Percentiles rank a stretch among this genome's conserved stretches.
phyloP scores from a whole-genome alignment of 92 coral and sea anemone genomes.

The Palythoa caribaeorum region DNA sequence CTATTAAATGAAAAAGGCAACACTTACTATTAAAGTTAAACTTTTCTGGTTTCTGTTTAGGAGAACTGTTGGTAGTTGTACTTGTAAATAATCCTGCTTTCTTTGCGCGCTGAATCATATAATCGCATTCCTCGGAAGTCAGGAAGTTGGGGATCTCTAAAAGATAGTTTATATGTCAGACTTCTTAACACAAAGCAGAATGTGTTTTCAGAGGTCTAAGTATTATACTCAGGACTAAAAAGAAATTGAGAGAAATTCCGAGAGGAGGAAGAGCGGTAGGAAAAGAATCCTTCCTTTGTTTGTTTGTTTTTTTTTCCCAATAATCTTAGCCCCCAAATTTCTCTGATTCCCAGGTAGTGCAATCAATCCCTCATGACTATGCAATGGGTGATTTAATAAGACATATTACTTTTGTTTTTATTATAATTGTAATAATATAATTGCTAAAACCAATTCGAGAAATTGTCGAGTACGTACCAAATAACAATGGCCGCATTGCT shows the following conservation, averaged over 20 bases:
- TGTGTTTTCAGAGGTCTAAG: too few species aligned
- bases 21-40: conserved; percentile 29
- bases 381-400: too few species aligned
- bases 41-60: neutral
- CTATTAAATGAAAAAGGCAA: neutral
- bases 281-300: too few species aligned
- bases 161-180: neutral
- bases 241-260: too few species aligned
- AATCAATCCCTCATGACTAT: too few species aligned
- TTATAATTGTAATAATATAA: neutral
- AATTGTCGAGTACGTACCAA: neutral
- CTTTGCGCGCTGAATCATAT: conserved; percentile 66
- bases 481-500: conserved; percentile 34
- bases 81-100: conserved; percentile 68
- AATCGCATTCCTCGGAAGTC: conserved; percentile 77
- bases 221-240: too few species aligned
- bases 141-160: conserved; percentile 82
- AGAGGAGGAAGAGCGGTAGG: too few species aligned
- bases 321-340: too few species aligned
- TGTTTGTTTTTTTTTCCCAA: too few species aligned
- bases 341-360: too few species aligned
- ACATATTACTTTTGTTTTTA: too few species aligned
- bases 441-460: neutral
- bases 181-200: neutral
- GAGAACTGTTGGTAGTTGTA: neutral